Base-by-base conservation (phyloP, 1,140 invertebrate species). In the Alviniconcha marisindica region DNA sequence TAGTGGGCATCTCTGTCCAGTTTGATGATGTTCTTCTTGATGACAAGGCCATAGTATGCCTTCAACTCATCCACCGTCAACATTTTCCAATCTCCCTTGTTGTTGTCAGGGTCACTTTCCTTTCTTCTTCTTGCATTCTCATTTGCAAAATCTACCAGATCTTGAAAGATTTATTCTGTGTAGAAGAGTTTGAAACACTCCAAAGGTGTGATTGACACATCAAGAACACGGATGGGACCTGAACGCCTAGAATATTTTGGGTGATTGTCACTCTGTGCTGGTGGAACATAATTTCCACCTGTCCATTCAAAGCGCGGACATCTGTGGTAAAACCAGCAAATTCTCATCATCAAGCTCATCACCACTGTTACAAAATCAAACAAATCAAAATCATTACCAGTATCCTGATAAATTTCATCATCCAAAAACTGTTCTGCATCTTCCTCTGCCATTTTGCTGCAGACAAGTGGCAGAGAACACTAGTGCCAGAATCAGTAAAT, bases 1-100 rank as follows among this genome's bases (percentile, higher is more conserved):
- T 84, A 84, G 18, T 83, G 31, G 54, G 82, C 78, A 69, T 86
- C 85, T 63, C 77, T 77, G 15, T 84, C 79, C 48, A 73, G 80
- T 38, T 56, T 77, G 56, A 86, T 82, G 18, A 78, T 63, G 24
- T 82, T 79, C 73, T 84, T 84, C 5, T 82, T 38, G 0, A 86
- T 60, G 5, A 78, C 18, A 40, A 86, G 12, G 0, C 82, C 74
- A 63, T 84, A 84, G 78, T 28, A 86, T 2, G 73, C 74, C n/a
- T 86, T 86, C 24, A 86, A 44, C 48, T 86, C 79, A 2, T 51
- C 42, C 60, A 83, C 18, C n/a, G 80, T 79, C 7, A 82, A 82
- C 44, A 18, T 77, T 74, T 54, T 48, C 84, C 77, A 81, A 15
- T 40, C 66, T 60, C 69, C 81, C 81, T 83, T 85, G 66, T 80